Conservation (phyloP, 2,797 vertebrate genomes). For the Hylomyscus alleni region DNA sequence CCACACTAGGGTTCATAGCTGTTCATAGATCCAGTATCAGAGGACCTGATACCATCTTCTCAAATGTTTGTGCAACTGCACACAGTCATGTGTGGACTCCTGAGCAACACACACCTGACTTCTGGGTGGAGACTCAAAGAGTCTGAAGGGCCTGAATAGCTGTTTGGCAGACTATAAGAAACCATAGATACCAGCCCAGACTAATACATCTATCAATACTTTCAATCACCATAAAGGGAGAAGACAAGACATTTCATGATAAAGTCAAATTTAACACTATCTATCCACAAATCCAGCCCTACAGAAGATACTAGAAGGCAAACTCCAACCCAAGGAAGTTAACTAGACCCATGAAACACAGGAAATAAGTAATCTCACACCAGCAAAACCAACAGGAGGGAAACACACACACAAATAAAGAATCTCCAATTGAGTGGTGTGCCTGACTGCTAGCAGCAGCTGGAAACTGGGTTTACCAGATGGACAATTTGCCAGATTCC, state of each 20-base stretch:
- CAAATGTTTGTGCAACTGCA: neutral
- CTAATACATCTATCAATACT: neutral
- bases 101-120: neutral
- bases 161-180: neutral
- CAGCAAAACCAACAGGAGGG: neutral
- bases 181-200: neutral
- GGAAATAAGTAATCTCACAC: neutral
- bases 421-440: neutral
- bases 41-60: neutral
- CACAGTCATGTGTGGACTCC: too few species aligned
- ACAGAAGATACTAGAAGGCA: neutral
- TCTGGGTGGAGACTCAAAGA: neutral
- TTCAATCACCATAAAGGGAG: neutral
- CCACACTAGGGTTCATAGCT: neutral
- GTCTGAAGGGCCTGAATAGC: neutral
- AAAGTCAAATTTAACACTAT: neutral
- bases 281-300: neutral
- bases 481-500: neutral
- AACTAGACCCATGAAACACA: neutral
- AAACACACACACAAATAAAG: too few species aligned
- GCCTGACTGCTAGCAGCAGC: neutral
- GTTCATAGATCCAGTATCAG: neutral
- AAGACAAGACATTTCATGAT: neutral
- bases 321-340: neutral
- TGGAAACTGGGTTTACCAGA: neutral